Conservation (phyloP, 1,140 invertebrate genomes). For the Araneus ventricosus region DNA sequence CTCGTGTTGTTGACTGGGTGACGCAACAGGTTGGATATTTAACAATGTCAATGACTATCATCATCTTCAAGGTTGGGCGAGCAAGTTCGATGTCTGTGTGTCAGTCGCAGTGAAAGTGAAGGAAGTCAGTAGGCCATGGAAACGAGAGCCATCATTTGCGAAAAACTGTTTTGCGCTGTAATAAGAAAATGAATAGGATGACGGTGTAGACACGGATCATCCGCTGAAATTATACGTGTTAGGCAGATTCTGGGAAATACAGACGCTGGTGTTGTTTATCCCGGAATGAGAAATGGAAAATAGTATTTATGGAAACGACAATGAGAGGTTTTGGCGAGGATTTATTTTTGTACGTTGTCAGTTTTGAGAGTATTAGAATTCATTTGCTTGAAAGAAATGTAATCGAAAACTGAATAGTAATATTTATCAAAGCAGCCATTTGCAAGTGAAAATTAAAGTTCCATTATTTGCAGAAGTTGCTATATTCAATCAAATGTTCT, state of each 20-base stretch:
- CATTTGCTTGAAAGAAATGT: too few relatives aligned
- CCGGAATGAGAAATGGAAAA: too few relatives aligned
- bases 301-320: too few relatives aligned
- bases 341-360: too few relatives aligned
- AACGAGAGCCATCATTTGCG: not conserved
- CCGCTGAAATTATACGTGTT: not conserved
- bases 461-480: too few relatives aligned
- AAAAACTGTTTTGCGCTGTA: not conserved
- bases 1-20: not conserved
- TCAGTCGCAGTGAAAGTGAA: not conserved
- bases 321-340: too few relatives aligned
- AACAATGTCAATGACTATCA: slow-evolving; percentile 9
- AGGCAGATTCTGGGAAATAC: not conserved
- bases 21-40: not conserved
- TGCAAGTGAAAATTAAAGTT: too few relatives aligned
- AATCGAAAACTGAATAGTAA: too few relatives aligned
- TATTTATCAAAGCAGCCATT: too few relatives aligned
- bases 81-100: not conserved
- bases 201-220: not conserved
- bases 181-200: not conserved
- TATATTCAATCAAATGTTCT: too few relatives aligned
- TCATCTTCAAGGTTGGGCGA: slow-evolving; percentile 2
- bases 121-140: not conserved
- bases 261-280: too few relatives aligned
- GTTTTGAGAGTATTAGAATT: too few relatives aligned